Evolutionary conservation across 2,888 invertebrate species (phyloP).

Genomic region (Dastarcus helophoroides): DNA sequence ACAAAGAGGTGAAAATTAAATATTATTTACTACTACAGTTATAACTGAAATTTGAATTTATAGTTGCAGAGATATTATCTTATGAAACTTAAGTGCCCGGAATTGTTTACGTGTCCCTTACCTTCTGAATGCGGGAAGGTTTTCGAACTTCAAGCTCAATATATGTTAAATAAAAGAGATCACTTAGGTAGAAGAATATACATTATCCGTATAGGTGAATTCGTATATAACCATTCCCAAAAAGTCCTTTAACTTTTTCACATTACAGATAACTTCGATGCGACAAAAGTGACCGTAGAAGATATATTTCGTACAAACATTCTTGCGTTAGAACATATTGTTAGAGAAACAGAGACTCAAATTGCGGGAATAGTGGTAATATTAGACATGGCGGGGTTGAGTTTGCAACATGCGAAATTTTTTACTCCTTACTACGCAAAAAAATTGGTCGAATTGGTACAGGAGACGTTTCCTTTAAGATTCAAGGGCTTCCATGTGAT

Average conservation of each 20-base stretch:
- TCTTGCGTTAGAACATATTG: conserved; percentile 41
- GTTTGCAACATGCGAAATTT: conserved; percentile 40
- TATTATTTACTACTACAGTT: no score
- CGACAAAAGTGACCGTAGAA: conserved; percentile 37
- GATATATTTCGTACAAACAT: conserved; percentile 44
- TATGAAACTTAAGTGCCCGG: conserved; percentile 37
- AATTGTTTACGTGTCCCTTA: conserved; percentile 35
- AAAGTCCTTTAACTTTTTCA: neutral
- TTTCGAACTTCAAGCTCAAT: conserved; percentile 36
- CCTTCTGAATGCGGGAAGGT: conserved; percentile 31
- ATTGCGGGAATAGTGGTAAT: conserved; percentile 44
- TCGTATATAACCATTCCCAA: no score
- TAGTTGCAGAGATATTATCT: conserved; percentile 37
- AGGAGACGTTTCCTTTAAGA: conserved; percentile 40
- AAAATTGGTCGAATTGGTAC: conserved; percentile 39
- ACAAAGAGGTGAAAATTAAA: no score
- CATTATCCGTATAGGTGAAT: conserved; percentile 36
- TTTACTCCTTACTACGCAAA: conserved; percentile 40
- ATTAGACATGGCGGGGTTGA: conserved; percentile 37
- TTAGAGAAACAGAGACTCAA: conserved; percentile 44
- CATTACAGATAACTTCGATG: conserved; percentile 37
- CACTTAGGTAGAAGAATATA: conserved; percentile 35
- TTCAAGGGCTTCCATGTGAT: conserved; percentile 40
- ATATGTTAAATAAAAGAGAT: conserved; percentile 34
- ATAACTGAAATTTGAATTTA: no score